Base-by-base conservation (phyloP, 2,797 vertebrate genomes). In the Rhodeus uyekii region DNA sequence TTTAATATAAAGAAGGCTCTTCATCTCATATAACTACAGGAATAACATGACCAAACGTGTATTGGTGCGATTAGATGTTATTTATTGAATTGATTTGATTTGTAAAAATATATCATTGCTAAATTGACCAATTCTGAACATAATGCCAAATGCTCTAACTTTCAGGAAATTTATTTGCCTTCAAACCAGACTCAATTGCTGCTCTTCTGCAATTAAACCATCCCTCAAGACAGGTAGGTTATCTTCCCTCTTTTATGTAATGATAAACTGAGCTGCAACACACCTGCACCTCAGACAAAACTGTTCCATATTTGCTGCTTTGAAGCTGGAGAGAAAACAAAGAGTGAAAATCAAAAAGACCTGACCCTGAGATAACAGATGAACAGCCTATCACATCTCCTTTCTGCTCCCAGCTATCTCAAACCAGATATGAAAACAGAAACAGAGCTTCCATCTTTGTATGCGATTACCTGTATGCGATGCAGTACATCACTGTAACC, bases 401-500 rank as follows among this genome's bases (percentile, higher is more conserved):
- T 73, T 69, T 84, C 83, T 48, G 53, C 80, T 85, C 83, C 58
- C 50, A 78, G 85, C 75, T 84, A 86, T 86, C 77, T 61, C 50
- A 29, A 39, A 63, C 34, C 46, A 83, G 61, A 85, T 79, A 83
- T 46, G 46, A 82, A 50, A 65, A 67, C 71, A 75, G 55, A 63
- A 64, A 53, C 46, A 50, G 79, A 36, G 60, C 39, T 80, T 63
- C 67, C 53, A 72, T 72, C 36, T 61, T 38, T 58, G 78, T 81
- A 80, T 44, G n/a, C n/a, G n/a, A n/a, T 44, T 77, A 77, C 78
- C 78, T 77, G 76, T 65, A 55, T 55, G 64, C 88, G 88, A 91
- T 92, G 50, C 72, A 58, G 50, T 93, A 88, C 90, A 87, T 93
- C 90, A 93, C 84, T 85, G 87, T 89, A 87, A 89, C 87, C 89